Percentiles rank a stretch among this genome's conserved stretches.
Evolutionary conservation across 2,113 vertebrate species (phyloP).

Genomic region (Xenus cinereus): DNA sequence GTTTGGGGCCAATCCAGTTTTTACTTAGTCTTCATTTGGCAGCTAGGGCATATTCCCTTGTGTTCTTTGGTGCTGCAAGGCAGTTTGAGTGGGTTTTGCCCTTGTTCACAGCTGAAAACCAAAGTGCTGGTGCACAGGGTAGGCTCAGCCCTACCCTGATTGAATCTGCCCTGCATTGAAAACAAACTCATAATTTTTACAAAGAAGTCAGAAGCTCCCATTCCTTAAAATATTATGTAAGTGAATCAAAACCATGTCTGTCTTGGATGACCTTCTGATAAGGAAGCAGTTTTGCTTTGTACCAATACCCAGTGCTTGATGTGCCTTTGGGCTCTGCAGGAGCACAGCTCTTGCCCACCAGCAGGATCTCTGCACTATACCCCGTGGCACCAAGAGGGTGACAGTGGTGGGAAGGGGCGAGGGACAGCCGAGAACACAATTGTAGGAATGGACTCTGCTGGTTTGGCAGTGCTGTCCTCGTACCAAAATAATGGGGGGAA

Average conservation of each 20-base stretch:
- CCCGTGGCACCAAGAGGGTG: rapidly evolving
- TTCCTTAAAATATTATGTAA: neutral
- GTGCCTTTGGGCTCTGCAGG: neutral
- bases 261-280: neutral
- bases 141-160: too few relatives aligned
- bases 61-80: neutral
- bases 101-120: neutral
- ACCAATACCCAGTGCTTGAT: neutral
- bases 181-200: neutral
- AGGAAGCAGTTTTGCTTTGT: neutral
- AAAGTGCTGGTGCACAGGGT: neutral
- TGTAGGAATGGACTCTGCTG: neutral
- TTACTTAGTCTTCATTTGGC: neutral
- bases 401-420: neutral
- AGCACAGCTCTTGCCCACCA: neutral
- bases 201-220: neutral
- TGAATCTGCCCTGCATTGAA: neutral
- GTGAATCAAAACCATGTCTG: neutral
- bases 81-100: neutral
- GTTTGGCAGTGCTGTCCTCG: neutral
- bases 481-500: neutral
- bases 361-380: neutral
- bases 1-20: neutral
- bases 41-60: neutral
- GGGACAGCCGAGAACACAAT: neutral